These are phyloP conservation scores for Lepus townsendii DNA, from an alignment of 2,797 vertebrate genomes.

Conservation along the genomic window DNA sequence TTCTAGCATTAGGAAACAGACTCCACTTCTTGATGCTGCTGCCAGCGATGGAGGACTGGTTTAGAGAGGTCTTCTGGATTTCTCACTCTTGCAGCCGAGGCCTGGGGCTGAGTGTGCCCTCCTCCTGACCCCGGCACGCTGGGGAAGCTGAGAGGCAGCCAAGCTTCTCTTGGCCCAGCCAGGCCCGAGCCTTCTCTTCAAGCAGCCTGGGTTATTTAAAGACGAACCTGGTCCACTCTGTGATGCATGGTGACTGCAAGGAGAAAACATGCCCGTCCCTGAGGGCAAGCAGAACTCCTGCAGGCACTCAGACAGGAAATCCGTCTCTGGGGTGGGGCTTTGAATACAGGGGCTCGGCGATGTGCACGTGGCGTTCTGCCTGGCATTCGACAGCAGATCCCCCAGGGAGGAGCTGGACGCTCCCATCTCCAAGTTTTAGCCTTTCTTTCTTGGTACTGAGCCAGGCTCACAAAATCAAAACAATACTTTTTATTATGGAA, in stretches of 20 bases:
- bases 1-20: neutral
- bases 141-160: neutral
- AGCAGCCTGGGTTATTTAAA: neutral
- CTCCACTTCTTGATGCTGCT: neutral
- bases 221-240: neutral
- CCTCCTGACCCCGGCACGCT: neutral
- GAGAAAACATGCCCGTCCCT: neutral
- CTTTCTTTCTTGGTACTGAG: constrained; percentile 53
- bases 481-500: neutral
- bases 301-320: neutral
- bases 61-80: neutral
- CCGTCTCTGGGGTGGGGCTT: neutral
- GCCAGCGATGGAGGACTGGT: neutral
- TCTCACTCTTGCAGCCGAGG: neutral
- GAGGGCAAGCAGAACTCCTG: neutral
- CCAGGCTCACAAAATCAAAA: constrained; percentile 49
- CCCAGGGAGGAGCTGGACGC: neutral
- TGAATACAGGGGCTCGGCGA: accelerated
- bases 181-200: neutral
- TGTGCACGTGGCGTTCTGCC: neutral
- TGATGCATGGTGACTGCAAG: neutral
- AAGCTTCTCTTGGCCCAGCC: neutral
- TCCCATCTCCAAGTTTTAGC: neutral
- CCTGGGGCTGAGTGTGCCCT: neutral
- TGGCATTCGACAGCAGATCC: neutral